Evolutionary conservation across 2,888 invertebrate species (phyloP).

Genomic region (Drosophila trichaetosa): DNA sequence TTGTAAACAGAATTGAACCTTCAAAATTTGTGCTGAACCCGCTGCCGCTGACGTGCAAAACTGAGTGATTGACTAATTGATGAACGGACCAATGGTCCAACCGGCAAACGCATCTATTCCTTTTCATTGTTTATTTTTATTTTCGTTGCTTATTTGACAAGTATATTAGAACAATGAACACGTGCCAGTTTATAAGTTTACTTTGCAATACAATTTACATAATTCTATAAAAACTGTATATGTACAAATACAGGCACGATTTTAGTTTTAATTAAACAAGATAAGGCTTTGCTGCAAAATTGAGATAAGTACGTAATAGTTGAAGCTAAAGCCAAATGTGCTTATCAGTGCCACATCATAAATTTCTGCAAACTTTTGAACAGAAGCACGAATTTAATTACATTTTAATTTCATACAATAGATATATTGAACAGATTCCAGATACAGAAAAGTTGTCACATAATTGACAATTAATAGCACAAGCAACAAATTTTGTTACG

Average conservation of each 20-base stretch:
- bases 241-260: not conserved
- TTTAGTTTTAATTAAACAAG: slow-evolving; percentile 17
- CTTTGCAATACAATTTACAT: slow-evolving; percentile 1
- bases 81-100: not conserved
- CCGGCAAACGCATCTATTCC: slow-evolving; percentile 13
- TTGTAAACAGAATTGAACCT: slow-evolving; percentile 55
- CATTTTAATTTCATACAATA: not conserved
- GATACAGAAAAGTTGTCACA: not conserved
- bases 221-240: not conserved
- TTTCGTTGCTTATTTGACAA: slow-evolving; percentile 19
- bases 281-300: slow-evolving; percentile 28
- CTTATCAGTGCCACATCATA: slow-evolving; percentile 2
- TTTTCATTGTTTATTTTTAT: slow-evolving; percentile 15
- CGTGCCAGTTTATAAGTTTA: slow-evolving; percentile 10
- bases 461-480: slow-evolving; percentile 28
- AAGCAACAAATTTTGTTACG: not conserved
- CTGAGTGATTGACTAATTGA: not conserved
- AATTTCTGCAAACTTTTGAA: not conserved
- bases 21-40: slow-evolving; percentile 41
- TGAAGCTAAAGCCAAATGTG: not conserved
- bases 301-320: slow-evolving; percentile 28
- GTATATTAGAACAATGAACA: slow-evolving; percentile 28
- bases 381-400: not conserved
- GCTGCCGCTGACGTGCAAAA: not conserved
- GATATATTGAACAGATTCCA: slow-evolving; percentile 10